phyloP scores from a whole-genome alignment of 1,140 invertebrate species.

The Helicoverpa zea region DNA sequence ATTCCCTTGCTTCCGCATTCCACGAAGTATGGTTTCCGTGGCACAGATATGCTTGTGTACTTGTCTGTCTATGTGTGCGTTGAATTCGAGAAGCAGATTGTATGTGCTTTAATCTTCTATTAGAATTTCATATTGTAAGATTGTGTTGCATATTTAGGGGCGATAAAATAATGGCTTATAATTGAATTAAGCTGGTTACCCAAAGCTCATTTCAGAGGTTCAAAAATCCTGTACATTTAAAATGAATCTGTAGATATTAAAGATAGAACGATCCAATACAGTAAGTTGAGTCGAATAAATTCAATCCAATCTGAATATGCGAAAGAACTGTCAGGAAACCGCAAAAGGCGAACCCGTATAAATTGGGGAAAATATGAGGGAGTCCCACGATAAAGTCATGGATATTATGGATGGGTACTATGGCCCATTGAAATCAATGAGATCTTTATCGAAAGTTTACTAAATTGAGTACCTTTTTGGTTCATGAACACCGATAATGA shows the following conservation, averaged over 20 bases:
- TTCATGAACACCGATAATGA: constrained; percentile 7
- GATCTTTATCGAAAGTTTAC: constrained; percentile 71
- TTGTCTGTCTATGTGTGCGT: neutral
- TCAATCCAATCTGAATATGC: constrained; percentile 66
- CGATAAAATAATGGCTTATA: neutral
- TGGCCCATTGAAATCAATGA: constrained; percentile 75
- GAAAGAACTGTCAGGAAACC: constrained; percentile 64
- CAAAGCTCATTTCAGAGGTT: neutral
- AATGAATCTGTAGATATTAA: constrained; percentile 51
- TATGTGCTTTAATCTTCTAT: neutral
- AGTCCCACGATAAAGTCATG: constrained; percentile 67
- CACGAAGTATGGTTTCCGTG: neutral
- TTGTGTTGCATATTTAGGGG: neutral
- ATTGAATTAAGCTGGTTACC: neutral
- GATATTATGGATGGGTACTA: constrained; percentile 69
- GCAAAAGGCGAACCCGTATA: constrained; percentile 71
- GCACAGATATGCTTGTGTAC: constrained; percentile 4
- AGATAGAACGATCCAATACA: constrained; percentile 59
- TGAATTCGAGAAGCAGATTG: neutral
- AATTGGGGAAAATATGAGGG: constrained; percentile 70
- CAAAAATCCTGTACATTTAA: constrained; percentile 29
- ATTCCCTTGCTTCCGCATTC: constrained; percentile 51
- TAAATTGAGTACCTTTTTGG: constrained; percentile 65
- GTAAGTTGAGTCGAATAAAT: constrained; percentile 64
- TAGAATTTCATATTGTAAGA: neutral